These are phyloP conservation scores for Diabrotica balteata DNA, from an alignment of 2,888 invertebrate species.

Conservation along the genomic window DNA sequence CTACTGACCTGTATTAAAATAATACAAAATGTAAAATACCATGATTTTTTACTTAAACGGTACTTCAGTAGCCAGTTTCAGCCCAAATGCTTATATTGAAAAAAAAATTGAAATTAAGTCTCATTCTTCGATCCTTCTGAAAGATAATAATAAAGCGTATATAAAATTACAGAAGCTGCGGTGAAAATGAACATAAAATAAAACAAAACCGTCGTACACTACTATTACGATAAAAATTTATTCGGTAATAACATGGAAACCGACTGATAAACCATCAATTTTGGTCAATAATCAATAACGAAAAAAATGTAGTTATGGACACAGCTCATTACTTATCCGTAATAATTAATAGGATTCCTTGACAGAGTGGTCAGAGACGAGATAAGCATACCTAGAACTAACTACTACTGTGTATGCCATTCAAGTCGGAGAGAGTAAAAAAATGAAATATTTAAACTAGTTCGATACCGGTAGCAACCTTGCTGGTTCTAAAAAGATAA, in stretches of 20 bases:
- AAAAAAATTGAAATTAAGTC: no score
- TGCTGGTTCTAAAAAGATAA: slow-evolving; percentile 12
- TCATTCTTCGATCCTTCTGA: no score
- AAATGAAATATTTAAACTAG: slow-evolving; percentile 36
- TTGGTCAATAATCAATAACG: slow-evolving; percentile 18
- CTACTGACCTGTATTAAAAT: no score
- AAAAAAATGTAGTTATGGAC: slow-evolving; percentile 28
- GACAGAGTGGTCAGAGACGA: slow-evolving; percentile 40
- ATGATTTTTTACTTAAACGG: no score
- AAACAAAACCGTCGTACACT: background rate
- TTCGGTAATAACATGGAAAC: slow-evolving; percentile 3
- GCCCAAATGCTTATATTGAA: no score
- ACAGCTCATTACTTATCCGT: slow-evolving; percentile 33
- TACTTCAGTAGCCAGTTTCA: no score
- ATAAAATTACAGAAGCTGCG: background rate
- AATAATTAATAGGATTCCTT: slow-evolving; percentile 39
- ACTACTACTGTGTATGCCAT: slow-evolving; percentile 34
- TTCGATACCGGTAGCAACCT: slow-evolving; percentile 37
- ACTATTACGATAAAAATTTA: no score
- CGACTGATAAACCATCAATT: slow-evolving; percentile 21
- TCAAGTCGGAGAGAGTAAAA: slow-evolving; percentile 33
- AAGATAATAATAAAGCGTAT: no score
- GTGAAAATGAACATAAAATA: background rate
- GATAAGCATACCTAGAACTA: slow-evolving; percentile 42
- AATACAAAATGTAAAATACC: no score